Base-by-base conservation (phyloP, 2,113 vertebrate species). In the Grallaria varia region DNA sequence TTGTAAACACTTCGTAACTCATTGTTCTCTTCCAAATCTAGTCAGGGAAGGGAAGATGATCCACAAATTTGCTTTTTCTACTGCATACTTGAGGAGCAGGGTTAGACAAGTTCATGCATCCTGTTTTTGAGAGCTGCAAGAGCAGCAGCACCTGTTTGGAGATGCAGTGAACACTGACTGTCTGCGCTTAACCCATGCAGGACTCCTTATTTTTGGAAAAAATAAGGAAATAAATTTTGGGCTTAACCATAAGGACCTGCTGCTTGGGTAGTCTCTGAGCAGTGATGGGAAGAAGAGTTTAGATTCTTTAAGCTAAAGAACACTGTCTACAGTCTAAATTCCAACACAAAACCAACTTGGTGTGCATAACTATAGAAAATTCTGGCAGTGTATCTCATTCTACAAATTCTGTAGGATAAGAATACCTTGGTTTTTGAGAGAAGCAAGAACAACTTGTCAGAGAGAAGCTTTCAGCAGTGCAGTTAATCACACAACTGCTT, bases 151-250 rank as follows among this genome's bases (percentile, higher is more conserved):
- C 0, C 0, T 56, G 5, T 58, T 53, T 68, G 0, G 4, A 42
- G 52, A 14, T 0, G 6, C 14, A 91, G 30, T n/a, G 31, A 6
- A 2, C 22, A 28, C 15, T 33, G 31, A 21, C 42, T 49, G 13
- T 52, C 11, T 75, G 45, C 40, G 8, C 30, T 58, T 33, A 3
- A 25, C 33, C 14, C 10, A 10, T 87, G 58, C 40, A 73, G 22
- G 13, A 10, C 15, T 37, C 33, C 10, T 18, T 24, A 0, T 62
- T 45, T 42, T 64, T 72, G 6, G 4, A 0, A 2, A 15, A 62
- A 71, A 30, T 0, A 63, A 15, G 40, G 37, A 47, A 52, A 24
- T 40, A 73, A 52, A 35, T 69, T 31, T 62, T 23, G 45, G 17
- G 10, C 62, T 80, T 58, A 23, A 42, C 33, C 7, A 4, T 45